Percentiles rank a stretch among this genome's conserved stretches.
These are phyloP conservation scores for Momotus momota DNA, from an alignment of 2,797 vertebrate species.

Conservation along the genomic window DNA sequence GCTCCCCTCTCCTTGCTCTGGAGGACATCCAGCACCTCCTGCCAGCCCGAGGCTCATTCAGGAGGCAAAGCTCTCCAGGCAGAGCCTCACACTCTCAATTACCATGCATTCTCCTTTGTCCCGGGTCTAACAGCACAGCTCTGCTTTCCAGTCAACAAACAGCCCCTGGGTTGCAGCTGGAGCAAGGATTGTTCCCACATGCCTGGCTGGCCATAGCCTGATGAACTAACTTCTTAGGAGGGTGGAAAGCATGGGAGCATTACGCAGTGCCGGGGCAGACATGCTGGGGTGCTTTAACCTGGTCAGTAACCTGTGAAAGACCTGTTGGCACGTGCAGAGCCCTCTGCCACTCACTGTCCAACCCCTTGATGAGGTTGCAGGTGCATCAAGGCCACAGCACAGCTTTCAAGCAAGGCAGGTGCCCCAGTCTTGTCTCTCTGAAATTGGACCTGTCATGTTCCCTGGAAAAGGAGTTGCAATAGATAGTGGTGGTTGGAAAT, in stretches of 20 bases:
- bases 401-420: neutral
- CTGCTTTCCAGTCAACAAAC: neutral
- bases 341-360: neutral
- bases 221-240: neutral
- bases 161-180: neutral
- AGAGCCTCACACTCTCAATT: neutral
- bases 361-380: rapidly evolving
- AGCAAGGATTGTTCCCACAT: neutral
- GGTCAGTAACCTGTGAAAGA: neutral
- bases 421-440: neutral
- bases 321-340: rapidly evolving
- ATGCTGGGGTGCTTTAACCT: neutral
- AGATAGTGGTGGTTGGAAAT: neutral
- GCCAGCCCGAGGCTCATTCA: neutral
- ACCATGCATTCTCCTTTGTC: neutral
- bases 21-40: too few species aligned
- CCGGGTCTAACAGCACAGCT: neutral
- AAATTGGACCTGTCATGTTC: neutral
- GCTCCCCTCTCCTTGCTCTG: neutral
- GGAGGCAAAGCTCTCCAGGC: neutral
- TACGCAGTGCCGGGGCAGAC: neutral
- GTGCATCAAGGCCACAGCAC: too few species aligned
- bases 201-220: neutral
- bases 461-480: neutral
- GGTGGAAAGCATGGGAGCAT: neutral